Conservation (phyloP, 2,888 invertebrate species). For the Dione vanillae region DNA sequence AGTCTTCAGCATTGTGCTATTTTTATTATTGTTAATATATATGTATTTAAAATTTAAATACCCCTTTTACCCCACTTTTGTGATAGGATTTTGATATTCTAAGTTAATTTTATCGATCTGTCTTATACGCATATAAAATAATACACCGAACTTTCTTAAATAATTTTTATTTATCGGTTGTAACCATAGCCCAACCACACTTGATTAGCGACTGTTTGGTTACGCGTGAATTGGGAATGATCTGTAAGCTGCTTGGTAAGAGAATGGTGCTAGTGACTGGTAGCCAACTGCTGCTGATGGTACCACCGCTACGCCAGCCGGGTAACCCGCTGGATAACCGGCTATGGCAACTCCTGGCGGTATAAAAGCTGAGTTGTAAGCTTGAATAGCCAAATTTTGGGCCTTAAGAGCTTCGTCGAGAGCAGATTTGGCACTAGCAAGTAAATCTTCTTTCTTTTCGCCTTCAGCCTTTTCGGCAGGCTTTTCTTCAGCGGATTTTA, state of each 20-base stretch:
- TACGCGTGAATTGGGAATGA: constrained; percentile 33
- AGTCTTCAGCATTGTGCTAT: too few relatives aligned
- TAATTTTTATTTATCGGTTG: constrained; percentile 28
- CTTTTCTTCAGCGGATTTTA: constrained; percentile 39
- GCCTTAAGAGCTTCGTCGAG: constrained; percentile 34
- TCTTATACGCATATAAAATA: constrained; percentile 1
- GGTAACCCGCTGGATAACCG: constrained; percentile 15
- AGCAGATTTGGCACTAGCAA: constrained; percentile 38
- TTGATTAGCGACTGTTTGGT: constrained; percentile 39
- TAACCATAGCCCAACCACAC: constrained; percentile 36
- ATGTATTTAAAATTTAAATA: too few relatives aligned
- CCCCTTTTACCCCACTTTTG: too few relatives aligned
- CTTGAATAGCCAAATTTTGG: constrained; percentile 32
- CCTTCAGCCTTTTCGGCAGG: constrained; percentile 26
- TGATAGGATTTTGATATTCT: too few relatives aligned
- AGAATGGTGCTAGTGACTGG: constrained; percentile 41
- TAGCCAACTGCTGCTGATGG: constrained; percentile 32
- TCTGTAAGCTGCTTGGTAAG: constrained; percentile 46
- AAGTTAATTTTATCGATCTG: too few relatives aligned
- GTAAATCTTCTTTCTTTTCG: constrained; percentile 29
- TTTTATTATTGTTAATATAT: too few relatives aligned
- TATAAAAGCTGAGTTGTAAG: constrained; percentile 36
- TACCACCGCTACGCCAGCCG: neutral
- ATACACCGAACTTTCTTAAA: constrained; percentile 10
- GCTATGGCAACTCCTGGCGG: constrained; percentile 39